Conservation (phyloP, 2,797 vertebrate species). For the Lepus oiostolus region DNA sequence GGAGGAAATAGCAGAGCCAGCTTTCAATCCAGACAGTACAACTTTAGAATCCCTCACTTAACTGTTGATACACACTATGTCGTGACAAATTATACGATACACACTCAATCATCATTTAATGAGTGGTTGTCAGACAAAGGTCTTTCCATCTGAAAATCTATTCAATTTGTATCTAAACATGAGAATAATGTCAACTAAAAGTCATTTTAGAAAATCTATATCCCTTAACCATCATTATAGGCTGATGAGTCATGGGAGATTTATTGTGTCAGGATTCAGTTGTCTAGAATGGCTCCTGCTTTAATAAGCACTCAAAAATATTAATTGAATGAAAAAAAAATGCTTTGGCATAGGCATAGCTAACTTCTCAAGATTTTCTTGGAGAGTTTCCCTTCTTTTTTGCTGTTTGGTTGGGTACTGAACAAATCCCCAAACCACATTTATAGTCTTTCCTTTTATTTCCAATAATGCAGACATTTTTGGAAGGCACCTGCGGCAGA, state of each 20-base stretch:
- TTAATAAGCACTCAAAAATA: background rate
- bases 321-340: slow-evolving; percentile 13
- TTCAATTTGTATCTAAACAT: background rate
- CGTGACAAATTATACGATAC: background rate
- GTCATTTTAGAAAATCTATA: background rate
- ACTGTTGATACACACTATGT: background rate
- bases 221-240: background rate
- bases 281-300: background rate
- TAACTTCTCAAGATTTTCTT: background rate
- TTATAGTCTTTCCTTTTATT: slow-evolving; percentile 18
- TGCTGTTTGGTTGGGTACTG: background rate
- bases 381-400: background rate
- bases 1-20: background rate
- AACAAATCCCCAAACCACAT: background rate
- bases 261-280: background rate
- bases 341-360: background rate
- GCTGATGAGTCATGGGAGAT: background rate
- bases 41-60: background rate
- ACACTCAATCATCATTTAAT: background rate
- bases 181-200: background rate
- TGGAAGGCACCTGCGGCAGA: background rate
- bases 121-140: background rate
- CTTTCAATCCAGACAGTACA: background rate
- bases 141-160: background rate
- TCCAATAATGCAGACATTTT: slow-evolving; percentile 25